Evolutionary conservation across 2,113 vertebrate species (phyloP), one percentile per base, ranked within the genome.

Genomic region (Empidonax traillii): DNA sequence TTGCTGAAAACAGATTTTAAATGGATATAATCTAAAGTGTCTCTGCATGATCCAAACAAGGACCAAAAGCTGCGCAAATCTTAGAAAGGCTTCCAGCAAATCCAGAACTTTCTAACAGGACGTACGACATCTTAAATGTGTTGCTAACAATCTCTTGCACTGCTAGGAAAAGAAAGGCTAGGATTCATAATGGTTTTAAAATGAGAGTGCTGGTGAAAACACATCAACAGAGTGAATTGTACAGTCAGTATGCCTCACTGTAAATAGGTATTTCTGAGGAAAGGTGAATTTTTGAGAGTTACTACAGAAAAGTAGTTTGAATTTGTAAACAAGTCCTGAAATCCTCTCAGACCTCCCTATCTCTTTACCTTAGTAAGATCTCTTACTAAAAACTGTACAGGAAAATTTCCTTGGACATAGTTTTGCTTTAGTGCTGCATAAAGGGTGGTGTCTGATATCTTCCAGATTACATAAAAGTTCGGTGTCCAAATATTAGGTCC

Each of bases 401-500:
- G 80, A 92, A 90, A 78, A 12, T 76, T 80, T 93, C 76, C 35
- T 80, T 77, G 76, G 63, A 69, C n/a, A 68, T 27, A 51, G 1
- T 79, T 89, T 95, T 92, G n/a, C 37, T 85, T 41, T 52, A 86
- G 16, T n/a, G 6, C 33, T 93, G 41, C 30, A 39, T 75, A 43
- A 82, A 82, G 33, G 68, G 23, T 76, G 44, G 49, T 80, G 67
- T 90, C 88, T 88, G 93, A 82, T 85, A 76, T 73, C 63, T 95
- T 88, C 94, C 94, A 96, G 90, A 95, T 92, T 83, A 93, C 94
- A 94, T 76, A 87, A 19, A 59, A 85, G 27, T 62, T 95, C 93
- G 27, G 27, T 89, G 67, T 93, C 39, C 88, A 91, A 88, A 78
- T 66, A 27, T 78, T 66, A 82, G 37, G 27, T 92, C 84, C 75